Evolutionary conservation across 37 sponge, comb jelly and placozoan genomes (phyloP), one percentile per base, ranked within the genome.

Genomic region (Spongilla lacustris): DNA sequence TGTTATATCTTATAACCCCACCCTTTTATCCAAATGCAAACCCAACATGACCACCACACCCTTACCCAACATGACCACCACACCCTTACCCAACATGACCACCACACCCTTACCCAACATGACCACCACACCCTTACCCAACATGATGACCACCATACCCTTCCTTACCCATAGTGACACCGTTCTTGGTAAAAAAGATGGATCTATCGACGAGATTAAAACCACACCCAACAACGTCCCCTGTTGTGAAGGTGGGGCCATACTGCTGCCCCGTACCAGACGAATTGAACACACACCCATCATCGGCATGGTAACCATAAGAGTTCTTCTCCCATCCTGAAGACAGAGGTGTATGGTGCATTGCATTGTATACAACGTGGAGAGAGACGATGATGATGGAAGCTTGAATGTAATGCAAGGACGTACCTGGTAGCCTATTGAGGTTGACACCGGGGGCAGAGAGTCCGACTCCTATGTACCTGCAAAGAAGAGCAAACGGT

Each of bases 251-350:
- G 19, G 96, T 95, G 14, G 99, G 97, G 21, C 99, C 99, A 81
- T 96, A 99, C 36, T 82, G 82, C 84, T 99, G 91, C 1, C 99
- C 99, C 17, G 89, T 92, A 9, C 89, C 91, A 36, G 94, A 90
- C 0, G 94, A 89, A 78, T 82, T 81, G 83, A 97, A 99, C 2
- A 94, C 89, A 84, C 94, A 91, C 34, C 99, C 99, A 88, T 99
- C 99, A 84, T 99, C 99, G 46, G 94, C 99, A 95, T 99, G 99
- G 88, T 95, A 99, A 86, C 99, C 99, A 86, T 95, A 99, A 19
- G 96, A 94, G 80, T 93, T 87, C 83, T 97, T 99, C 85, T 99
- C 99, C 98, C 97, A 97, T 25, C 99, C 99, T 83, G 67, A 13
- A 34, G 32, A 21, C 29, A 66, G 46, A 36, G 38, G 29, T 23